Percentiles rank a stretch among this genome's conserved stretches.
phyloP scores from a whole-genome alignment of 2,797 vertebrate species.

The Falco berigora region DNA sequence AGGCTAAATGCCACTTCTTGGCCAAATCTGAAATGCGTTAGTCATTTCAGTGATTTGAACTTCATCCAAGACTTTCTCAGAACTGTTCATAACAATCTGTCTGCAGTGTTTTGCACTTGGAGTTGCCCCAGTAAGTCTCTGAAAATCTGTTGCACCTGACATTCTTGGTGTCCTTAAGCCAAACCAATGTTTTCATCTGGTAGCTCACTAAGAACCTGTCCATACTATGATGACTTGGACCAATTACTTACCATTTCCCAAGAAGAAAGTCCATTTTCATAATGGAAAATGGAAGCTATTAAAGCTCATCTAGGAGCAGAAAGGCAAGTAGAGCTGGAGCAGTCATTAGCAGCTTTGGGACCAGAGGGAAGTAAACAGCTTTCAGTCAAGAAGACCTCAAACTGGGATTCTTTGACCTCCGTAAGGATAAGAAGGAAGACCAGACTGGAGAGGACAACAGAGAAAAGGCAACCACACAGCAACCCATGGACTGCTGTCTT shows the following conservation, averaged over 20 bases:
- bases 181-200: neutral
- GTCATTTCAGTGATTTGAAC: slow-evolving; percentile 68
- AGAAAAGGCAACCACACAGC: neutral
- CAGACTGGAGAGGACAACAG: neutral
- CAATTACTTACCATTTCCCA: neutral
- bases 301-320: neutral
- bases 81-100: slow-evolving; percentile 58
- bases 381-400: neutral
- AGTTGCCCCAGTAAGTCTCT: neutral
- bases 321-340: neutral
- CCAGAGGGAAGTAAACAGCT: neutral
- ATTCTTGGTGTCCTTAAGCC: neutral
- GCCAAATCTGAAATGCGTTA: slow-evolving; percentile 50
- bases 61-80: slow-evolving; percentile 69
- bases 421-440: neutral
- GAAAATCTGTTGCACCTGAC: slow-evolving; percentile 1
- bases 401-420: neutral
- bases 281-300: neutral
- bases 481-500: neutral
- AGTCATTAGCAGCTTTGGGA: neutral
- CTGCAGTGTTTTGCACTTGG: neutral
- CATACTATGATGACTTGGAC: neutral
- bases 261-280: neutral
- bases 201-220: neutral
- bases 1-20: neutral